Conservation (phyloP, 1,140 invertebrate genomes). For the Phthorimaea operculella region DNA sequence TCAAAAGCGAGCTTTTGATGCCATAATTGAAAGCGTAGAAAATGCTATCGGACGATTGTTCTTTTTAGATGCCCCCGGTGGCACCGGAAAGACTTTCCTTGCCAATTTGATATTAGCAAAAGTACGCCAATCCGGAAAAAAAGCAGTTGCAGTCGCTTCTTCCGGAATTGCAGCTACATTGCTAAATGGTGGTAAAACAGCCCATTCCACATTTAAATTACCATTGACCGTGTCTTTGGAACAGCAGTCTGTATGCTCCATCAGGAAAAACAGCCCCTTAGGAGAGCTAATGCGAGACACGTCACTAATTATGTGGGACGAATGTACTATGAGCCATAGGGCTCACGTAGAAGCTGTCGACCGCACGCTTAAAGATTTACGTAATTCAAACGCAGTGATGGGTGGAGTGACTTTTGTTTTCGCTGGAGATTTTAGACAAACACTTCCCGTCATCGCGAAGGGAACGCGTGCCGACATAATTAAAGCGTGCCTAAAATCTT, state of each 20-base stretch:
- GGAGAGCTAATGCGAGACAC: conserved; percentile 26
- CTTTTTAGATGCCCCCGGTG: conserved; percentile 14
- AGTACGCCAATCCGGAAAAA: conserved; percentile 32
- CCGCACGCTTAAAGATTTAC: conserved; percentile 39
- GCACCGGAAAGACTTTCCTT: conserved; percentile 54
- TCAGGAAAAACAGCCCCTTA: conserved; percentile 20
- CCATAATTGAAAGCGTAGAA: conserved; percentile 14
- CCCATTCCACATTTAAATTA: conserved; percentile 63
- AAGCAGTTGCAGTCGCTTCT: conserved; percentile 63
- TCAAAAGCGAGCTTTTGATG: conserved; percentile 23
- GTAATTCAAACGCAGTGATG: conserved; percentile 16
- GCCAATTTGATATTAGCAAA: conserved; percentile 38
- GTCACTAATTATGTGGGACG: conserved; percentile 12
- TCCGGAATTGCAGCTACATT: conserved; percentile 70
- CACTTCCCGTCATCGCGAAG: conserved; percentile 54
- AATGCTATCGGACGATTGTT: conserved; percentile 8
- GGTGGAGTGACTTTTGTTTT: conserved; percentile 24
- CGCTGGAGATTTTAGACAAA: conserved; percentile 66
- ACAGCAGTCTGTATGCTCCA: conserved; percentile 25
- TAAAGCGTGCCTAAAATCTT: conserved; percentile 40
- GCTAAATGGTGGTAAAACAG: conserved; percentile 61
- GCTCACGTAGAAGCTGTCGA: conserved; percentile 41
- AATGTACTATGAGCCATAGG: conserved; percentile 50
- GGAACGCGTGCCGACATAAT: conserved; percentile 58
- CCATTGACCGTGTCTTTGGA: conserved; percentile 26